A percentile compares a stretch with the other conserved stretches of the same genome.
Evolutionary conservation across 2,113 vertebrate genomes (phyloP).

Genomic region (Fregetta grallaria): DNA sequence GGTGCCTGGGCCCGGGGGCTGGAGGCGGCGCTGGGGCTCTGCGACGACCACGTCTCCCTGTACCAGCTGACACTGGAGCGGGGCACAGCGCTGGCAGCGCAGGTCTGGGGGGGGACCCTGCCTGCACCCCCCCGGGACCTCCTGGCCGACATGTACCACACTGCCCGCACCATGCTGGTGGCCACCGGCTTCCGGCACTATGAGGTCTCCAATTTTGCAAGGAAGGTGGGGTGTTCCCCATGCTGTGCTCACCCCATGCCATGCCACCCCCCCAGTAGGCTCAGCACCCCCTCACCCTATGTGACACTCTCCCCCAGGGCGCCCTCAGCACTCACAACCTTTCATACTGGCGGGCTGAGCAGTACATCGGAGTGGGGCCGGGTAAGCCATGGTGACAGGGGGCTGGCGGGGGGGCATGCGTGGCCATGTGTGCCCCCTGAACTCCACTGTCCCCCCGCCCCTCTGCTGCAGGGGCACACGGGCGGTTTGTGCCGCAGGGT

Average conservation of each 20-base stretch:
- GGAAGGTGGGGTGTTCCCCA: conserved; percentile 73
- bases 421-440: fast-evolving
- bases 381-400: conserved; percentile 64
- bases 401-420: fast-evolving
- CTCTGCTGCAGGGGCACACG: conserved; percentile 78
- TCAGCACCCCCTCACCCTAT: background rate
- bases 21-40: conserved; percentile 71
- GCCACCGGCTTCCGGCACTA: conserved; percentile 85
- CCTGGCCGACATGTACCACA: conserved; percentile 84
- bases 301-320: conserved; percentile 60
- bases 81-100: conserved; percentile 84
- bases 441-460: fast-evolving
- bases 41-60: conserved; percentile 89
- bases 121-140: conserved; percentile 70
- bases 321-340: conserved; percentile 88
- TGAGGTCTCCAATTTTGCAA: conserved; percentile 93
- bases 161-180: conserved; percentile 71
- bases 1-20: conserved; percentile 78
- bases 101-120: conserved; percentile 70
- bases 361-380: conserved; percentile 91
- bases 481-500: conserved; percentile 77
- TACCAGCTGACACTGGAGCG: conserved; percentile 93
- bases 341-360: conserved; percentile 86
- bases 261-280: background rate
- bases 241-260: fast-evolving